Evolutionary conservation across 2,888 invertebrate species (phyloP), one percentile per base, ranked within the genome.

Genomic region (Ligdia adustata): DNA sequence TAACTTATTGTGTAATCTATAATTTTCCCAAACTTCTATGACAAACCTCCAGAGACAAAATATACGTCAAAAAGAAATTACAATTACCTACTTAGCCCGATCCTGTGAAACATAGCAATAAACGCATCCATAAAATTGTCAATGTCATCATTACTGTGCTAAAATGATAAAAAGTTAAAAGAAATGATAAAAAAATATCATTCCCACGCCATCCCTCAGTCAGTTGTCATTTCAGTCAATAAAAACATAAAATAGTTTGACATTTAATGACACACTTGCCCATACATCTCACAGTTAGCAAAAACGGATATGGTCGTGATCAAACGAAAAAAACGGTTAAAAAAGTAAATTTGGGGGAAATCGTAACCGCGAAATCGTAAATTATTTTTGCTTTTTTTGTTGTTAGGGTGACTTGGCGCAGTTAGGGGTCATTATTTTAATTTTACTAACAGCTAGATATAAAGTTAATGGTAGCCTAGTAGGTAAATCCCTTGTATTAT

Each of bases 211-310:
- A 62, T 71, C 51, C 52, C 42, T 39, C 63, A 65, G 66, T 39
- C 63, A 65, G 66, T 56, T 66, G 70, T 74, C 70, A 69, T 62
- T 68, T 55, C 67, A 67, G 80, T 82, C 76, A 75, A 83, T 82
- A 71, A 72, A 69, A 82, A 76, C 75, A 78, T 83, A 83, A 85
- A 86, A 87, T 82, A 83, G 69, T 88, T 86, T 87, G 88, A 88
- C 84, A 79, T 75, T 72, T 79, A 82, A 81, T 83, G 80, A 82
- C 79, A 75, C 79, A 82, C 69, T 69, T 64, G 74, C 69, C 75
- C 70, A 75, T 74, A 60, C 62, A 67, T 72, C 51, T 44, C 16
- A 38, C 11, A 27, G 9, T 57, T 63, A 54, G 44, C 60, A 61
- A 14, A 4, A 40, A 28, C 35, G 5, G 26, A 60, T 65, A 67